phyloP scores from a whole-genome alignment of 2,113 vertebrate species.

The Megaceryle torquata region DNA sequence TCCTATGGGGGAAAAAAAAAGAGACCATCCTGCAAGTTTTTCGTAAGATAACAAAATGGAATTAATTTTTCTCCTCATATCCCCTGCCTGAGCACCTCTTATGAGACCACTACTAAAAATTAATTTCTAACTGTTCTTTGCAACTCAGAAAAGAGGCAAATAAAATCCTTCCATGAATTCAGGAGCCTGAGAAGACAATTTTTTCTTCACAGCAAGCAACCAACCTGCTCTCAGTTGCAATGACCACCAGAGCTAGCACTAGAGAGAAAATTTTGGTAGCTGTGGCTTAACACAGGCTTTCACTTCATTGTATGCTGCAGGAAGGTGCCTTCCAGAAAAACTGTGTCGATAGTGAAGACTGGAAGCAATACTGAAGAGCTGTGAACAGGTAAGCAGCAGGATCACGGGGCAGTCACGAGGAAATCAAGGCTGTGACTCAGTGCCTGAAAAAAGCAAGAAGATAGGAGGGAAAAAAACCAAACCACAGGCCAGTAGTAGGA shows the following conservation, averaged over 20 bases:
- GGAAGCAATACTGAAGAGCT: neutral
- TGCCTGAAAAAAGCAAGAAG: neutral
- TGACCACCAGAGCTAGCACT: neutral
- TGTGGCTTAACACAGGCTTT: neutral
- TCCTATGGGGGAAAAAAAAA: neutral
- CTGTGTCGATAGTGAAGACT: fast-evolving
- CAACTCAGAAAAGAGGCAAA: neutral
- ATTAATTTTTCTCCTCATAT: neutral
- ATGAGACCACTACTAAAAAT: neutral
- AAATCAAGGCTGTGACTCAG: neutral
- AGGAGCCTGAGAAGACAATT: neutral
- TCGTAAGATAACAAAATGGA: neutral
- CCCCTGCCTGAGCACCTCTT: neutral
- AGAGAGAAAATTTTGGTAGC: neutral
- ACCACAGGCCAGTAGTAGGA: neutral
- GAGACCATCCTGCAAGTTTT: neutral
- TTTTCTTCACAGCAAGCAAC: neutral
- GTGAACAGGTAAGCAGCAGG: neutral
- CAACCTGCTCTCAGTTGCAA: neutral
- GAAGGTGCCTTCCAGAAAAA: neutral
- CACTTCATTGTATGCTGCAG: neutral
- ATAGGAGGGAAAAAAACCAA: neutral
- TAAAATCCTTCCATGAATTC: neutral
- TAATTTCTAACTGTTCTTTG: neutral
- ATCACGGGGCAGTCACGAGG: neutral